Evolutionary conservation across 1,140 invertebrate species (phyloP).

Genomic region (Alviniconcha marisindica): DNA sequence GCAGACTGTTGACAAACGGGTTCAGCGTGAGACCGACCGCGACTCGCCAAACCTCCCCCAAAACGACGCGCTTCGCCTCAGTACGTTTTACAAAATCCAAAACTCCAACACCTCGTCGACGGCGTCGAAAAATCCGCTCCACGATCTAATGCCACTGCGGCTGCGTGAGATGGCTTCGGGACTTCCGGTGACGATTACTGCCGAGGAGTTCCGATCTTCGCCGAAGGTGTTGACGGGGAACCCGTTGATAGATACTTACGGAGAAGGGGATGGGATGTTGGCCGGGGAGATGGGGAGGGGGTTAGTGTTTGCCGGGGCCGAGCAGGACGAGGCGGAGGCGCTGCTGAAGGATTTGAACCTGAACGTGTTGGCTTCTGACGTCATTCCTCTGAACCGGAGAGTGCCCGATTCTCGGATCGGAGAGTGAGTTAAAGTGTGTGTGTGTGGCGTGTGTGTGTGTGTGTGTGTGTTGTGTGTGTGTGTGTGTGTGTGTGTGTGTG

Average conservation of each 20-base stretch:
- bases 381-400: conserved; percentile 58
- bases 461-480: too few relatives aligned
- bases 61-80: too few relatives aligned
- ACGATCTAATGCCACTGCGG: background rate
- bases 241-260: conserved; percentile 58
- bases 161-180: background rate
- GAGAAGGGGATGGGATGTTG: conserved; percentile 47
- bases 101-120: background rate
- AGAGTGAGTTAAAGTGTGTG: too few relatives aligned
- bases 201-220: conserved; percentile 48
- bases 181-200: conserved; percentile 35
- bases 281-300: conserved; percentile 57
- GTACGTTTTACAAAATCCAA: too few relatives aligned
- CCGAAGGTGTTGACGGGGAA: conserved; percentile 45
- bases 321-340: conserved; percentile 43
- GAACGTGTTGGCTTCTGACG: conserved; percentile 58
- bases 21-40: background rate
- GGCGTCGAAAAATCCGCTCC: background rate
- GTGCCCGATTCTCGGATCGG: conserved; percentile 59
- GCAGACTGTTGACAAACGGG: background rate
- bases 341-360: conserved; percentile 47
- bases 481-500: background rate
- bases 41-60: background rate
- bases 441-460: too few relatives aligned
- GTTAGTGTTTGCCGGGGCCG: conserved; percentile 48